These are phyloP conservation scores for Glandiceps talaboti DNA, from an alignment of 53 echinoderm and acorn worm species.

Conservation along the genomic window DNA sequence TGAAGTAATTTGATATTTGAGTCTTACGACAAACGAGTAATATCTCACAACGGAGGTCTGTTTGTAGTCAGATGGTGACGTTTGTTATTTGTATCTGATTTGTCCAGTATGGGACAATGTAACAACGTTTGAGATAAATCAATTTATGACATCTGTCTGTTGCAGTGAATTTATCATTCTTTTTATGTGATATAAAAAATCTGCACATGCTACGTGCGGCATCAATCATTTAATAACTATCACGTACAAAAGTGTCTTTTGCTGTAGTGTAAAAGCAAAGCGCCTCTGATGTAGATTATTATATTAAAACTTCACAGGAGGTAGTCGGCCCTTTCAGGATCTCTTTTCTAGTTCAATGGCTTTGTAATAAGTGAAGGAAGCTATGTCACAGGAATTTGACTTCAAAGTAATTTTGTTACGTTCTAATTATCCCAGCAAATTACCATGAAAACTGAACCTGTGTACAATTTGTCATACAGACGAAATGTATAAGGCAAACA, in stretches of 20 bases:
- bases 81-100: too few relatives aligned
- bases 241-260: not conserved
- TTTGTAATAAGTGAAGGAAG: not conserved
- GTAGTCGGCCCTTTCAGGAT: not conserved
- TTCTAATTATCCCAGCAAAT: not conserved
- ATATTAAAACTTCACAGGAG: not conserved
- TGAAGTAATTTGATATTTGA: not conserved
- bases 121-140: too few relatives aligned
- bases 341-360: not conserved
- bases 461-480: not conserved
- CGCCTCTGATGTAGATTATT: not conserved
- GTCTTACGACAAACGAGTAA: too few relatives aligned
- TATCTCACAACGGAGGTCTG: too few relatives aligned
- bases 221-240: not conserved
- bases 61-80: too few relatives aligned
- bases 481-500: too few relatives aligned
- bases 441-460: not conserved
- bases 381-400: not conserved
- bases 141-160: too few relatives aligned
- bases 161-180: not conserved
- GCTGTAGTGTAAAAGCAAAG: not conserved
- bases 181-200: too few relatives aligned
- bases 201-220: not conserved
- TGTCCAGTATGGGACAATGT: too few relatives aligned
- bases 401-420: not conserved